Percentiles rank a stretch among this genome's conserved stretches.
phyloP scores from a whole-genome alignment of 2,888 invertebrate genomes.

The Marronus borbonicus region DNA sequence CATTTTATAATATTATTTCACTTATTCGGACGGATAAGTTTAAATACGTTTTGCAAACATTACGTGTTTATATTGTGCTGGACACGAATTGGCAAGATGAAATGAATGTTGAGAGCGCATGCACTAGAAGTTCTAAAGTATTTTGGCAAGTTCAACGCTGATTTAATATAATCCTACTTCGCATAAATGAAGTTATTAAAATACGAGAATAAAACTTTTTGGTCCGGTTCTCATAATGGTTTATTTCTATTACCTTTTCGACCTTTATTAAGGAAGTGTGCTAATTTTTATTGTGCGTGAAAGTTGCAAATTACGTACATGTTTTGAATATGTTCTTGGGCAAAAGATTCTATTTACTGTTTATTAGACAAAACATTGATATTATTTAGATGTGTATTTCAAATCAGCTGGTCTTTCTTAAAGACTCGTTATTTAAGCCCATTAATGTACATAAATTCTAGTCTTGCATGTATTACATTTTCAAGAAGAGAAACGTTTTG shows the following conservation, averaged over 20 bases:
- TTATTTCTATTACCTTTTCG: neutral
- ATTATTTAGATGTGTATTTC: too few species aligned
- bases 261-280: neutral
- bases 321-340: neutral
- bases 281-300: slow-evolving; percentile 4
- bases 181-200: neutral
- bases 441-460: too few species aligned
- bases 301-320: too few species aligned
- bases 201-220: neutral
- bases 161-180: neutral
- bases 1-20: neutral
- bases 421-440: too few species aligned
- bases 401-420: too few species aligned
- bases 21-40: neutral
- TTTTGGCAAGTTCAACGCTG: slow-evolving; percentile 11
- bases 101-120: slow-evolving; percentile 1
- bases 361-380: neutral
- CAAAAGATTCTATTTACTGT: slow-evolving; percentile 21
- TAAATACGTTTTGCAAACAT: neutral
- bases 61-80: slow-evolving; percentile 9
- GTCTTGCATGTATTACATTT: too few species aligned
- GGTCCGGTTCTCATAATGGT: neutral
- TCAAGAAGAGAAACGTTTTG: too few species aligned
- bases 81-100: slow-evolving; percentile 15
- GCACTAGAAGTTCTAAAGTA: neutral